Evolutionary conservation across 2,113 vertebrate genomes (phyloP).

Genomic region (Erythrolamprus reginae): DNA sequence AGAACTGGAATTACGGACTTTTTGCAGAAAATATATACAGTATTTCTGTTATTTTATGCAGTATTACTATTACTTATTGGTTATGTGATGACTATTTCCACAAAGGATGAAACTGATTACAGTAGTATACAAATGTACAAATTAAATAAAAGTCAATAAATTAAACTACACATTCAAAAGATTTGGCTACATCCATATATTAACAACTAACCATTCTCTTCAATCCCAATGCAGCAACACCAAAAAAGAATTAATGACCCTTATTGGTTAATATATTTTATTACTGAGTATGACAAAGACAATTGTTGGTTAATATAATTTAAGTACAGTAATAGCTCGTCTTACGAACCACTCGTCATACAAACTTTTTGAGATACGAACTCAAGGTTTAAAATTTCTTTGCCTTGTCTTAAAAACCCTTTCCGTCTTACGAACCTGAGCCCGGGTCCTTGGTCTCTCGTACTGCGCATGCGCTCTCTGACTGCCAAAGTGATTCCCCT

Average conservation of each 20-base stretch:
- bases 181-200: neutral
- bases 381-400: too few relatives aligned
- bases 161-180: neutral
- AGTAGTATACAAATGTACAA: neutral
- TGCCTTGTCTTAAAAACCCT: too few relatives aligned
- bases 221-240: neutral
- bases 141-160: neutral
- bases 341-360: too few relatives aligned
- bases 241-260: neutral
- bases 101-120: neutral
- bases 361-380: too few relatives aligned
- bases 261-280: neutral
- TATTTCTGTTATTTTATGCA: neutral
- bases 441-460: too few relatives aligned
- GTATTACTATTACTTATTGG: neutral
- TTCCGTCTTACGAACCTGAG: too few relatives aligned
- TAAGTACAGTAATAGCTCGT: too few relatives aligned
- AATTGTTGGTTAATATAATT: too few relatives aligned
- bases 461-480: too few relatives aligned
- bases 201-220: neutral
- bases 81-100: neutral
- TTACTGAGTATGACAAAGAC: too few relatives aligned
- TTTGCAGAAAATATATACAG: neutral
- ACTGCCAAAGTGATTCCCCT: too few relatives aligned
- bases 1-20: neutral